Evolutionary conservation across 2,888 invertebrate genomes (phyloP), one percentile per base, ranked within the genome.

Genomic region (Ophion obscuratus): DNA sequence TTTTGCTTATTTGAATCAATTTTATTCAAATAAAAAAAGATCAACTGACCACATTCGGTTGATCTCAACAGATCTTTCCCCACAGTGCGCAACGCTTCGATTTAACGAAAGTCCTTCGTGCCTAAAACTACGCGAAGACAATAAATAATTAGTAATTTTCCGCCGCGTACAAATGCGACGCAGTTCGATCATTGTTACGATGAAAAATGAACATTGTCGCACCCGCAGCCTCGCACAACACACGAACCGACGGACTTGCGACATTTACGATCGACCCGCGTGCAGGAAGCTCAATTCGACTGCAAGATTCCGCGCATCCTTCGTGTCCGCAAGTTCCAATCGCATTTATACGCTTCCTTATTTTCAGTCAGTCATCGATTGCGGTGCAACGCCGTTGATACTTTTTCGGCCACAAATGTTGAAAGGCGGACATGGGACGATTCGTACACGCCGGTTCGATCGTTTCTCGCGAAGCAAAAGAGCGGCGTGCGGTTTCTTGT

Each of bases 401-500:
- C 64, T 86, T 86, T 85, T 86, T 86, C 83, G 81, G 83, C 59
- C 24, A 31, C 17, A 9, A 66, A 66, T n/a, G 24, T 53, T 61
- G 17, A 67, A 57, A 20, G 76, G 10, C 20, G n/a, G 36, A 27
- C 40, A n/a, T 68, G 14, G n/a, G 75, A 68, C 27, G 44, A 31
- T 81, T 70, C 53, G 24, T 75, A 62, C 61, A 53, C 36, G 68
- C 76, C 66, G 44, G 68, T 62, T 88, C 77, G 82, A 81, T 83
- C 74, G 79, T 71, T 75, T 74, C 64, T 68, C 77, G 62, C 75
- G 78, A 73, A 59, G 76, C 70, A 73, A 70, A 66, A 71, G 70
- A 82, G 73, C 82, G 82, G 79, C 77, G 82, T 81, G 84, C 84
- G 86, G 86, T 84, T 88, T 88, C 87, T 88, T 88, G 88, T 87